Percentiles rank a stretch among this genome's conserved stretches.
These are phyloP conservation scores for Eupithecia centaureata DNA, from an alignment of 2,888 invertebrate species.

Conservation along the genomic window DNA sequence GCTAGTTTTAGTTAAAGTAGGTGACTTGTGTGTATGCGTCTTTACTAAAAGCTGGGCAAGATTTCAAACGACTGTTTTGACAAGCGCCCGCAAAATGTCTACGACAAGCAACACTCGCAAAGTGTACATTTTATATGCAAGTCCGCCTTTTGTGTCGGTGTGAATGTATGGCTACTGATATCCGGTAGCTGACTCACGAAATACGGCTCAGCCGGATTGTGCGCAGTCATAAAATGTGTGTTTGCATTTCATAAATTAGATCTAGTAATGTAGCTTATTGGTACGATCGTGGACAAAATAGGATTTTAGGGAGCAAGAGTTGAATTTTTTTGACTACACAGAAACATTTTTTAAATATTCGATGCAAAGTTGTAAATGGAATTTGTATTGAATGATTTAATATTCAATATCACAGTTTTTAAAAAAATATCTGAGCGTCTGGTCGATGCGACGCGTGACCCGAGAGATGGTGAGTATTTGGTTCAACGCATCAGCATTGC, in stretches of 20 bases:
- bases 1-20: not conserved
- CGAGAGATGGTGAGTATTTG: no score
- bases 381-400: no score
- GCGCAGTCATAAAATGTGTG: conserved; percentile 2
- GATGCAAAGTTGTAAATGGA: no score
- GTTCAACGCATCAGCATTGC: no score
- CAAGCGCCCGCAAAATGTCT: conserved; percentile 19
- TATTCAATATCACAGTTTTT: no score
- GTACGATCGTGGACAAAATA: not conserved
- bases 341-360: no score
- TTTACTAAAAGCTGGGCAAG: not conserved
- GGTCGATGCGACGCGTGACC: no score
- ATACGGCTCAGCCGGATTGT: conserved; percentile 31
- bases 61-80: conserved; percentile 10
- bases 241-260: not conserved
- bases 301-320: not conserved
- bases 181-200: conserved; percentile 36
- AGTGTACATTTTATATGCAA: conserved; percentile 34
- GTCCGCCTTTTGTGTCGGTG: conserved; percentile 22
- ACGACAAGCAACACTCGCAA: conserved; percentile 25
- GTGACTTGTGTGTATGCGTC: not conserved
- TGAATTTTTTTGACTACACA: no score
- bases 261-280: conserved; percentile 1
- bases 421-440: no score
- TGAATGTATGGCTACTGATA: conserved; percentile 45